Evolutionary conservation across 1,140 invertebrate genomes (phyloP).

Genomic region (Lineus longissimus): DNA sequence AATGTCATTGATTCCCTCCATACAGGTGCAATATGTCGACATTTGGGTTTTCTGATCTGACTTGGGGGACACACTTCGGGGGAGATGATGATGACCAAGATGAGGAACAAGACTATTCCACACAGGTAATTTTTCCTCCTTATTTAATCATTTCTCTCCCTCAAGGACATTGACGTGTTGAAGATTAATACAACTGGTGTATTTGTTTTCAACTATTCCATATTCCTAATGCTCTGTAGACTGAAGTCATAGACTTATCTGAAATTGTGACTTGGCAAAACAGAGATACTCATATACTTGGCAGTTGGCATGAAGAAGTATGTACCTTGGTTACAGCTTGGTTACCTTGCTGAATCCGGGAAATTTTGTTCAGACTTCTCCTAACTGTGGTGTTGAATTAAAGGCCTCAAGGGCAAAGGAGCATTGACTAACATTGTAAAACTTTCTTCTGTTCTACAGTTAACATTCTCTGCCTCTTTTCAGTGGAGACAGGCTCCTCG

Average conservation of each 20-base stretch:
- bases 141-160: too few relatives aligned
- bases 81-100: conserved; percentile 4
- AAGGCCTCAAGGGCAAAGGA: neutral
- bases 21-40: too few relatives aligned
- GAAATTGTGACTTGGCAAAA: neutral
- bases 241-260: neutral
- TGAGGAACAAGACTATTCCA: conserved; percentile 3
- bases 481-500: conserved; percentile 14
- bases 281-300: neutral
- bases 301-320: neutral
- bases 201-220: neutral
- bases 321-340: neutral
- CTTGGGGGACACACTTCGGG: conserved; percentile 3
- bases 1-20: too few relatives aligned
- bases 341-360: neutral
- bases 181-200: neutral
- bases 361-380: too few relatives aligned
- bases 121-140: neutral
- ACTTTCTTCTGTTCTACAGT: neutral
- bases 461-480: neutral
- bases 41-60: neutral
- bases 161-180: neutral
- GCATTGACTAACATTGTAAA: neutral
- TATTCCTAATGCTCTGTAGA: neutral
- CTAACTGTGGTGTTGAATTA: neutral